A percentile compares a stretch with the other conserved stretches of the same genome.
phyloP scores from a whole-genome alignment of 2,888 invertebrate genomes.

The Eilema depressum region DNA sequence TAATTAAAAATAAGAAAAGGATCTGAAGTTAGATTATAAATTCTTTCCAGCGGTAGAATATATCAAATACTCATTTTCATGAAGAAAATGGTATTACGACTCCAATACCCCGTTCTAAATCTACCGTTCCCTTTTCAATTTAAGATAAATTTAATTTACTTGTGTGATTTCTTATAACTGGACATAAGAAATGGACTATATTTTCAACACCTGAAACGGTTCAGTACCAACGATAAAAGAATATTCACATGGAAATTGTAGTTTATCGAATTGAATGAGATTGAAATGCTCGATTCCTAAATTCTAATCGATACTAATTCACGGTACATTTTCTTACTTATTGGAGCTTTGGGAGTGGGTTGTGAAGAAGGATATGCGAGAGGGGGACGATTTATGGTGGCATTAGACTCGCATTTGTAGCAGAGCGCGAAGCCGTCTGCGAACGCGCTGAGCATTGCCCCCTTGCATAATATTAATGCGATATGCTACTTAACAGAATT shows the following conservation, averaged over 20 bases:
- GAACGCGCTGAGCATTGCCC: constrained; percentile 57
- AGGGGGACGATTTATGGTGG: constrained; percentile 74
- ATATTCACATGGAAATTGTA: constrained; percentile 54
- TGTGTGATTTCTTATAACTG: constrained; percentile 20
- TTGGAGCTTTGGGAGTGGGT: constrained; percentile 53
- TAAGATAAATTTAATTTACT: constrained; percentile 33
- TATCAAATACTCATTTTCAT: neutral
- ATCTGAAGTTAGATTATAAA: no score
- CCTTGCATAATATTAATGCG: constrained; percentile 57
- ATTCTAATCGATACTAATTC: constrained; percentile 84
- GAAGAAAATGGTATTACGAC: neutral
- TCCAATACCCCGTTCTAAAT: neutral
- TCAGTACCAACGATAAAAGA: constrained; percentile 35
- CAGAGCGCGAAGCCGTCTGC: constrained; percentile 48
- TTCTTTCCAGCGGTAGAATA: neutral
- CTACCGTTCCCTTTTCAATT: constrained; percentile 17
- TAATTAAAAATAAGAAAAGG: neutral
- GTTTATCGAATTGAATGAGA: constrained; percentile 59
- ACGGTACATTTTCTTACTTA: constrained; percentile 70
- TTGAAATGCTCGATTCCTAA: constrained; percentile 71
- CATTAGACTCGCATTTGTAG: constrained; percentile 81
- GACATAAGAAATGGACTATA: constrained; percentile 22
- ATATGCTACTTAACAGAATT: constrained; percentile 47
- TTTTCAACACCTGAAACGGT: constrained; percentile 29
- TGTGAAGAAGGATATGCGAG: constrained; percentile 58